Evolutionary conservation across 2,888 invertebrate species (phyloP), one percentile per base, ranked within the genome.

Genomic region (Frankliniella fusca): DNA sequence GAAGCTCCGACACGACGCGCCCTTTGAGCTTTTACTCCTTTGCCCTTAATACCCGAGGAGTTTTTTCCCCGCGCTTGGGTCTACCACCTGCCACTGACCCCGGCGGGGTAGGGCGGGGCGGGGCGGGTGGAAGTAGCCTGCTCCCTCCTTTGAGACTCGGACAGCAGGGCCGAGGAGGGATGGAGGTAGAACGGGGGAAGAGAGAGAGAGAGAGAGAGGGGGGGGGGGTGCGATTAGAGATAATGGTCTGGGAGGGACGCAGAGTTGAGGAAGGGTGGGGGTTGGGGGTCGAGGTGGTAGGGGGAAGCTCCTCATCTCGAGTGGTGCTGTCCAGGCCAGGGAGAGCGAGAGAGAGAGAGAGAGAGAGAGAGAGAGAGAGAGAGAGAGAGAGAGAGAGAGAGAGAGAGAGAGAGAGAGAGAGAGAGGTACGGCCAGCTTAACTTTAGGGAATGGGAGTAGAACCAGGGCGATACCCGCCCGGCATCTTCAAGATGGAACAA

Each of bases 311-410:
- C 61, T 61, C n/a, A 61, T 20, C 61, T 61, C n/a, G 18, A 61
- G n/a, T 18, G 61, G 61, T 11, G n/a, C 61, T 20, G 61, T n/a
- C 20, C 61, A 61, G 61, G 18, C 15, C 15, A 15, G 61, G 7
- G 61, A 61, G 61, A 61, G 15, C 10, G 18, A 61, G 61, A 61
- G 61, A 0, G 61, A 15, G 61, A 61, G 61, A 61, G 7, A 10
- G 15, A 15, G 61, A 61, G 61, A 61, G 61, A 61, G 61, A 61
- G 61, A 61, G 61, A 61, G 61, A 61, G 61, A 61, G 61, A 61
- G 61, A 61, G 61, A 61, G 61, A 61, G 61, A 61, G 61, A 15
- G 61, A 61, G 61, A 61, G 61, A 11, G 61, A 61, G 15, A 18
- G 61, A 54, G 54, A 54, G 54, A 54, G 54, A 54, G 54, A 54